phyloP scores from a whole-genome alignment of 2,113 vertebrate genomes.

The Lanius collurio region DNA sequence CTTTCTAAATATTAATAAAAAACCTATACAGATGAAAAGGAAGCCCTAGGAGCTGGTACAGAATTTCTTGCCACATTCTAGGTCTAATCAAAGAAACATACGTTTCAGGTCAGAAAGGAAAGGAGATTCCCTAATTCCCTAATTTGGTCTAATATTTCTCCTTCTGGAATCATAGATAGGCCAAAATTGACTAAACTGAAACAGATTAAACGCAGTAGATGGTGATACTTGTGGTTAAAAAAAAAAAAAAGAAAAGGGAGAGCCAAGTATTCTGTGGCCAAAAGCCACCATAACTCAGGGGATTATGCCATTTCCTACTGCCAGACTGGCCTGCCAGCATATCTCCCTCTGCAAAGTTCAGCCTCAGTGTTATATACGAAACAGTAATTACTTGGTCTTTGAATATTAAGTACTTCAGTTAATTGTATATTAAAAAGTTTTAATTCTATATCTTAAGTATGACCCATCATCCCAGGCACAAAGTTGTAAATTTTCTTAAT shows the following conservation, averaged over 20 bases:
- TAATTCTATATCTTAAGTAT: too few species aligned
- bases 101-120: neutral
- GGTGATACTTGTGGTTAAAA: neutral
- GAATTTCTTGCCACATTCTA: slow-evolving; percentile 36
- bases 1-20: slow-evolving; percentile 81
- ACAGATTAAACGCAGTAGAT: neutral
- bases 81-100: slow-evolving; percentile 45
- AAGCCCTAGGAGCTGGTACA: slow-evolving; percentile 24
- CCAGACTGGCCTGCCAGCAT: neutral
- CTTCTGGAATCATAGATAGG: neutral
- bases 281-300: neutral
- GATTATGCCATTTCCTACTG: neutral
- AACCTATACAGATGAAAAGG: slow-evolving; percentile 44
- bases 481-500: too few species aligned
- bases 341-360: neutral
- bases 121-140: neutral
- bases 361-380: too few species aligned
- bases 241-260: neutral
- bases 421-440: too few species aligned
- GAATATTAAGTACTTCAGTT: too few species aligned
- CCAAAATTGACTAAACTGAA: neutral
- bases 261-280: neutral
- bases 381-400: too few species aligned
- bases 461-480: too few species aligned
- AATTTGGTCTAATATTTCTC: neutral